These are phyloP conservation scores for Actinia equina DNA, from an alignment of 64 coral and sea anemone species.

Conservation along the genomic window DNA sequence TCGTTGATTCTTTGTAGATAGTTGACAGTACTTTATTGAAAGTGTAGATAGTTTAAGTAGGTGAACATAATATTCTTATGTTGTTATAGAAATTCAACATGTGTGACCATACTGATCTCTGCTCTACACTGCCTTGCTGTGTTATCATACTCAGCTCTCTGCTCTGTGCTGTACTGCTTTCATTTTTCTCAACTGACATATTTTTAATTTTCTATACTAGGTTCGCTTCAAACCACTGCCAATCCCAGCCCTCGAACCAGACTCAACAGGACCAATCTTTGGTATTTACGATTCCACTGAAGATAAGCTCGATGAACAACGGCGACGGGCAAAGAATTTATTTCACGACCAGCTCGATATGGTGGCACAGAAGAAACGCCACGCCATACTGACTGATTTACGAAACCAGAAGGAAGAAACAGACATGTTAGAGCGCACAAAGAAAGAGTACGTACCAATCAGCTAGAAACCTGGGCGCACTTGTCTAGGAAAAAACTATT, in stretches of 20 bases:
- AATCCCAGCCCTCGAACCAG: constrained; percentile 86
- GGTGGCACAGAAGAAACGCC: constrained; percentile 92
- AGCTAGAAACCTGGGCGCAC: too few relatives aligned
- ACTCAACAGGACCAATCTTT: constrained; percentile 89
- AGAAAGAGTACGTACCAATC: constrained; percentile 68
- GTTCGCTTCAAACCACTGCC: constrained; percentile 90
- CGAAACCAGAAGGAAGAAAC: constrained; percentile 86
- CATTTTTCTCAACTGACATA: not conserved
- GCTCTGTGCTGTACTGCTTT: not conserved
- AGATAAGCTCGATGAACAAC: constrained; percentile 79
- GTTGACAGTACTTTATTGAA: not conserved
- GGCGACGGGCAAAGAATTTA: constrained; percentile 65
- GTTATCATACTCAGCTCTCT: too few relatives aligned
- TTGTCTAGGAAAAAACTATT: too few relatives aligned
- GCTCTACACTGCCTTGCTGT: too few relatives aligned
- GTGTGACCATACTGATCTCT: too few relatives aligned
- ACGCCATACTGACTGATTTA: constrained; percentile 84
- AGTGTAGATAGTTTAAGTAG: too few relatives aligned
- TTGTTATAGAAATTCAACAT: too few relatives aligned
- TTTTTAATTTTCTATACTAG: constrained; percentile 12
- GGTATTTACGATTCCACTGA: constrained; percentile 81
- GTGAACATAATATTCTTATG: too few relatives aligned
- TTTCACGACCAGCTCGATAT: constrained; percentile 95
- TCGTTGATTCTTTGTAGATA: not conserved
- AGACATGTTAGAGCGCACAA: constrained; percentile 91